A percentile compares a stretch with the other conserved stretches of the same genome.
phyloP scores from a whole-genome alignment of 2,888 invertebrate genomes.

The Epinotia demarniana region DNA sequence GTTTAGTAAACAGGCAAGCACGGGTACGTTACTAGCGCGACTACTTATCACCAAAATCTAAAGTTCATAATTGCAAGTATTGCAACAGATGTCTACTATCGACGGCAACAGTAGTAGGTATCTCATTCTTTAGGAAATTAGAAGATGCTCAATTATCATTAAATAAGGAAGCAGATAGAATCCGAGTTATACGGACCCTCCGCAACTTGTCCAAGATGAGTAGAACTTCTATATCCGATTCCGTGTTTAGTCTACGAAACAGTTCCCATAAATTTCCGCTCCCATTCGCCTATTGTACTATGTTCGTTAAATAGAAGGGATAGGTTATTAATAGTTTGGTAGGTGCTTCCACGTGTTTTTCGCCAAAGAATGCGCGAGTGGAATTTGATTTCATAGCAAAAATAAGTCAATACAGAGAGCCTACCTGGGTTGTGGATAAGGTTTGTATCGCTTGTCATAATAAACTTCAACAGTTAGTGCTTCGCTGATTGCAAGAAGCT shows the following conservation, averaged over 20 bases:
- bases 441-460: no score
- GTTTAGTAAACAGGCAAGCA: background rate
- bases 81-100: no score
- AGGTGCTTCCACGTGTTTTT: background rate
- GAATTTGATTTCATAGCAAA: no score
- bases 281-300: background rate
- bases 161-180: no score
- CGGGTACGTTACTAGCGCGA: background rate
- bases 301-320: conserved; percentile 15
- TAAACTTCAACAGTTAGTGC: no score
- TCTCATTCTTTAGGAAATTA: no score
- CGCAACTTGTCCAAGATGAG: background rate
- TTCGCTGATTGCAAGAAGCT: no score
- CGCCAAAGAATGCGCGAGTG: background rate
- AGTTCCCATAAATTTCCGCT: background rate
- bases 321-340: conserved; percentile 15
- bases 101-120: no score
- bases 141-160: no score
- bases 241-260: conserved; percentile 7
- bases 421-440: no score
- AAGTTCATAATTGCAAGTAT: background rate
- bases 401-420: no score
- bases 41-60: background rate
- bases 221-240: conserved; percentile 5
- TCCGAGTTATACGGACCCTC: background rate